phyloP scores from a whole-genome alignment of 2,888 invertebrate species.

The Tigriopus californicus region DNA sequence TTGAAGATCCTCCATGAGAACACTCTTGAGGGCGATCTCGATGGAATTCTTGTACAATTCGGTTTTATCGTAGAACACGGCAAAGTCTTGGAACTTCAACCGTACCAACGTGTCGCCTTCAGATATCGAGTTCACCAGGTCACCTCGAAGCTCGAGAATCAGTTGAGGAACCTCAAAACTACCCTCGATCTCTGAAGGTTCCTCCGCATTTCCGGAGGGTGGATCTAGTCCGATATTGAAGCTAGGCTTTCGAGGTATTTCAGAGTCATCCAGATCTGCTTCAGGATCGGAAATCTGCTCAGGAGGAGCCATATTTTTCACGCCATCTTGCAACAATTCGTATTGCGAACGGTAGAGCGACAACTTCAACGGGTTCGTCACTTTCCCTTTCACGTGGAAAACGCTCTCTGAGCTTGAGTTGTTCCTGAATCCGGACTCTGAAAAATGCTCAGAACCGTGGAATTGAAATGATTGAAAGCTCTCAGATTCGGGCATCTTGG shows the following conservation, averaged over 20 bases:
- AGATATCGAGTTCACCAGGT: slow-evolving; percentile 16
- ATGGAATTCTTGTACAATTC: slow-evolving; percentile 49
- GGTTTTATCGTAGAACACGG: slow-evolving; percentile 48
- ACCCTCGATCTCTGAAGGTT: neutral
- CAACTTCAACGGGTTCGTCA: slow-evolving; percentile 65
- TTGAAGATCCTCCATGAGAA: slow-evolving; percentile 75
- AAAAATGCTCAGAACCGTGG: neutral
- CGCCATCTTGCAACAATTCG: slow-evolving; percentile 42
- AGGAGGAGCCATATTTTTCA: slow-evolving; percentile 24
- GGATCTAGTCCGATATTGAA: neutral
- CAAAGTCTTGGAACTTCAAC: slow-evolving; percentile 62
- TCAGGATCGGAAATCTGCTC: slow-evolving; percentile 18
- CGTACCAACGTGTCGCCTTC: slow-evolving; percentile 40
- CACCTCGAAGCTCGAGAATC: slow-evolving; percentile 19
- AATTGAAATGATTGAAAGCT: slow-evolving; percentile 1
- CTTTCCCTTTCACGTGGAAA: slow-evolving; percentile 48
- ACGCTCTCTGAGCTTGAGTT: slow-evolving; percentile 19
- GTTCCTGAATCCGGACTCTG: no score
- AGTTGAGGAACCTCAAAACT: slow-evolving; percentile 19
- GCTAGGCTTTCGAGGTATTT: no score
- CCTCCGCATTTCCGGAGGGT: neutral
- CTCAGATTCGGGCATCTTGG: slow-evolving; percentile 22
- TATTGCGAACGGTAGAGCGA: slow-evolving; percentile 70
- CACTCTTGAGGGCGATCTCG: slow-evolving; percentile 56
- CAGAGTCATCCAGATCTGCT: neutral